Evolutionary conservation across 2,113 vertebrate species (phyloP).

Genomic region (Machaerirhynchus nigripectus): DNA sequence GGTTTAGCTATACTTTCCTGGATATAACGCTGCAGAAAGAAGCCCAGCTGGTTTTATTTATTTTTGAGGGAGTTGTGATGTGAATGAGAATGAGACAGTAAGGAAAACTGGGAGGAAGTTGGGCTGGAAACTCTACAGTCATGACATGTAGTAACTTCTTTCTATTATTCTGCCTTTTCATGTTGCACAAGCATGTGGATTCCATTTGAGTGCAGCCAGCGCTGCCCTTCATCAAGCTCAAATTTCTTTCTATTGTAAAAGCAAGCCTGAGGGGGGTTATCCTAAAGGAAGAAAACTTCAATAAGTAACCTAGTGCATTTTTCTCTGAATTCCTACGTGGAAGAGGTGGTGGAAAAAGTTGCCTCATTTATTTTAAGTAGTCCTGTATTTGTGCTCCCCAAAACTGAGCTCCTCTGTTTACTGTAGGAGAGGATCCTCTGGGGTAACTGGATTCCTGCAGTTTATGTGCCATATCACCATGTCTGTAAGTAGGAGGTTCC

Average conservation of each 20-base stretch:
- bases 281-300: slow-evolving; percentile 4
- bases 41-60: slow-evolving; percentile 61
- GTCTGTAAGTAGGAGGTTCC: neutral
- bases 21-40: slow-evolving; percentile 29
- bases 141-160: slow-evolving; percentile 59
- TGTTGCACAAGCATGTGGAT: slow-evolving; percentile 46
- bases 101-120: slow-evolving; percentile 46
- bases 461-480: neutral
- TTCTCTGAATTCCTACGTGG: neutral
- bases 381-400: neutral
- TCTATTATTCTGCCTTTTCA: slow-evolving; percentile 57
- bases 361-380: neutral
- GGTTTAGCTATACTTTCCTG: slow-evolving; percentile 44
- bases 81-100: slow-evolving; percentile 58
- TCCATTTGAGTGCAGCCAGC: slow-evolving; percentile 47
- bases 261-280: neutral
- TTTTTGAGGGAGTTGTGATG: slow-evolving; percentile 39
- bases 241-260: slow-evolving; percentile 41
- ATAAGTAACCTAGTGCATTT: neutral
- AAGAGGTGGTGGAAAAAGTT: neutral
- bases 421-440: neutral
- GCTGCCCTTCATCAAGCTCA: slow-evolving; percentile 43
- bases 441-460: neutral
- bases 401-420: neutral
- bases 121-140: slow-evolving; percentile 51